Evolutionary conservation across 1,140 invertebrate genomes (phyloP).

Genomic region (Diorhabda sublineata): DNA sequence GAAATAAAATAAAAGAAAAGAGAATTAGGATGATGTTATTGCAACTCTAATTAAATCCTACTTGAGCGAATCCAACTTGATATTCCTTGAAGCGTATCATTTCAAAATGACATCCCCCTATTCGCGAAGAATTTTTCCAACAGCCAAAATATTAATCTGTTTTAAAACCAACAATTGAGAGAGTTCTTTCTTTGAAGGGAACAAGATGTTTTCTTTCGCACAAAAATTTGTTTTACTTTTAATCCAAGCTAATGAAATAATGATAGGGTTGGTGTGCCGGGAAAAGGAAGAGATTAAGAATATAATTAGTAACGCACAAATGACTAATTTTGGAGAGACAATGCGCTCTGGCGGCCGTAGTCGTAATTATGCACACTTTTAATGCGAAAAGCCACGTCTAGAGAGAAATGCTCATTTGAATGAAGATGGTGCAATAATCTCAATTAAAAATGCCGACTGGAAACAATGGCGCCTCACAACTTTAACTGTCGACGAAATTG

Average conservation of each 20-base stretch:
- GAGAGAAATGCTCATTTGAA: conserved; percentile 45
- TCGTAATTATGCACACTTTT: conserved; percentile 48
- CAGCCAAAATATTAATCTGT: neutral
- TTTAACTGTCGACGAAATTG: conserved; percentile 43
- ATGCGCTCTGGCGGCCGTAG: conserved; percentile 38
- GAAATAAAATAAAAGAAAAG: too few relatives aligned
- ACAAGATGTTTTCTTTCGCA: conserved; percentile 20
- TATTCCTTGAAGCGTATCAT: neutral
- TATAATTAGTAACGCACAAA: conserved; percentile 45
- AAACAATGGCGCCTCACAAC: conserved; percentile 44
- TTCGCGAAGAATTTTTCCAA: neutral
- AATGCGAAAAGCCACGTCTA: conserved; percentile 36
- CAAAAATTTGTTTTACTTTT: conserved; percentile 25
- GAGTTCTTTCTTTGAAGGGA: conserved; percentile 9
- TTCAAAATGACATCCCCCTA: neutral
- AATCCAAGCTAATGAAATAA: conserved; percentile 28
- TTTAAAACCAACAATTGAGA: conserved; percentile 2
- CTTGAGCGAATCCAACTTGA: neutral
- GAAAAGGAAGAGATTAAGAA: conserved; percentile 39
- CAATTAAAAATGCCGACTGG: conserved; percentile 47
- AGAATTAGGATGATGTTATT: neutral
- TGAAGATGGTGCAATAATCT: conserved; percentile 48
- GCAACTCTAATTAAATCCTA: neutral
- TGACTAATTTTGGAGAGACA: conserved; percentile 44
- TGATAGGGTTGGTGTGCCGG: conserved; percentile 28